These are phyloP conservation scores for Tapera naevia DNA, from an alignment of 2,797 vertebrate genomes.

Conservation along the genomic window DNA sequence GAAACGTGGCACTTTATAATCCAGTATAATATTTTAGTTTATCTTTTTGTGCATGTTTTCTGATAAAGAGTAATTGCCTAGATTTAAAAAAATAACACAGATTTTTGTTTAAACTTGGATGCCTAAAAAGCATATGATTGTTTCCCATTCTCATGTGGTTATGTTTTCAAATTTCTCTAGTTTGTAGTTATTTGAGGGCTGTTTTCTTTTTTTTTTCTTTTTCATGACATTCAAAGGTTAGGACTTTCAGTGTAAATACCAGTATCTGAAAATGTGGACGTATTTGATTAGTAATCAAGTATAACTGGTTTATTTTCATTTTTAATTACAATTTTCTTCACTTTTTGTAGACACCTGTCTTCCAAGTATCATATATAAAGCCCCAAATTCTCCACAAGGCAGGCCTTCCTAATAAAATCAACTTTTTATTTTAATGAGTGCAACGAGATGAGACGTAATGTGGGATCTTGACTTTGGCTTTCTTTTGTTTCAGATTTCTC, in stretches of 20 bases:
- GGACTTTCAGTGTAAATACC: background rate
- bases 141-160: background rate
- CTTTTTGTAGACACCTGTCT: background rate
- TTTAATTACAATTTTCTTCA: background rate
- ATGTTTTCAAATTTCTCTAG: background rate
- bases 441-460: background rate
- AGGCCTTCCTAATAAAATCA: background rate
- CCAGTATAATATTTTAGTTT: background rate
- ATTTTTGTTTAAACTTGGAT: background rate
- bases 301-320: background rate
- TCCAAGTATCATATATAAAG: background rate
- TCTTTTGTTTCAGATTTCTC: background rate
- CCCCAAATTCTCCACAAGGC: background rate
- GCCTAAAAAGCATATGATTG: rapidly evolving
- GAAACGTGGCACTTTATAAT: background rate
- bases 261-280: background rate
- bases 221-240: background rate
- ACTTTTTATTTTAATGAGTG: background rate
- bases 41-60: background rate
- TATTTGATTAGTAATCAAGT: background rate
- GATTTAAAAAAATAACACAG: background rate
- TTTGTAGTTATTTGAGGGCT: background rate
- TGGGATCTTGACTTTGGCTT: no score
- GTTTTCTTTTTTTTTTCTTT: background rate
- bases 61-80: background rate